Evolutionary conservation across 2,797 vertebrate genomes (phyloP), one percentile per base, ranked within the genome.

Genomic region (Protonibea diacanthus): DNA sequence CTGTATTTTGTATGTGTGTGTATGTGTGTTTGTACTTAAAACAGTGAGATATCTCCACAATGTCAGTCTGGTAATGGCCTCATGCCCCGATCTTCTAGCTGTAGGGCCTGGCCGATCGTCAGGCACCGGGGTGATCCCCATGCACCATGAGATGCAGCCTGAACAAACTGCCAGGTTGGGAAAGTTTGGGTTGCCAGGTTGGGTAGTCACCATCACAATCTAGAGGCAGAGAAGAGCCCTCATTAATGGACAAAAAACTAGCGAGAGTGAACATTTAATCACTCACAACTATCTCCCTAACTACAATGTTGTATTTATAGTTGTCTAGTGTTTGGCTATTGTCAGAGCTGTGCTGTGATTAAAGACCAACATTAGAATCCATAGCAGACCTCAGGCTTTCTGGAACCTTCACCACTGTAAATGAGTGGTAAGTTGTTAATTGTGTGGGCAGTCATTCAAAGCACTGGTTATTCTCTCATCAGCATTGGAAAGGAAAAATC

Each of bases 301-400:
- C 78, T 75, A 75, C 82, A 82, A 80, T 38, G 20, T 72, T 84
- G 80, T 77, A 80, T 89, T 90, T 86, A 82, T 78, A 81, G 80
- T 81, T 75, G 82, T 84, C 64, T 52, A 45, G 69, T 80, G 76
- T 83, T 86, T 87, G 91, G 91, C 92, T 86, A 56, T 81, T 79
- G 83, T 87, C 80, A 80, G 80, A 80, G 83, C 87, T 80, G 70
- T 87, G 84, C 61, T 14, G 91, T 93, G 92, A 94, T 93, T 94
- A 93, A 94, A 93, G 84, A 93, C 82, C 86, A 78, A 88, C 92
- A 94, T 95, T 92, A 94, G 66, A 88, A 91, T 91, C 82, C 83
- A 61, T 82, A 85, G 75, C 80, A 91, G 91, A 92, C 93, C 92
- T 88, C 84, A 53, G 91, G 93, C 90, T 92, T 93, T 93, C 91